Evolutionary conservation across 2,797 vertebrate genomes (phyloP), one percentile per base, ranked within the genome.

Genomic region (Melanogrammus aeglefinus): DNA sequence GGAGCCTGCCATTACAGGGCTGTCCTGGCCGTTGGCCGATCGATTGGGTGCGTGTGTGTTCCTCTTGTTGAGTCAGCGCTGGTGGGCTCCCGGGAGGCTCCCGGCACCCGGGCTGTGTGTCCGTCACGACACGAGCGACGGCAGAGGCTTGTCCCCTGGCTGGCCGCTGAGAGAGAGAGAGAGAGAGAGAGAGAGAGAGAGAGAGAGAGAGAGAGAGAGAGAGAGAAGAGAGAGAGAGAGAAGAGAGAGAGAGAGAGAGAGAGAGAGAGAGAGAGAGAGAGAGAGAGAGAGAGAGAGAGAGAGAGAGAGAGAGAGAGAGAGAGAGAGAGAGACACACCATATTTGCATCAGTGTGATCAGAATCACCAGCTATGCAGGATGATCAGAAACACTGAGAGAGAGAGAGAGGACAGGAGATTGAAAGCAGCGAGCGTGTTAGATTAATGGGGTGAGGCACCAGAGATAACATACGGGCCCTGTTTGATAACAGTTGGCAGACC

Each of bases 61-160:
- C 12, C 12, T 57, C 47, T 18, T 84, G 88, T 76, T 51, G 86
- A 90, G 81, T 92, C 89, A 90, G 91, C 90, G 81, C 38, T 85
- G 71, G 81, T 33, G 16, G 87, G 76, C 74, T 81, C 86, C 75
- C 76, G 16, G 38, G 84, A 51, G 84, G 77, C 85, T 85, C 66
- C 69, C 81, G 66, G 80, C 44, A 72, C n/a, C 78, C 86, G 35
- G 14, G 72, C 44, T 73, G 35, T 78, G 73, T 76, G 87, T 91
- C 86, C 81, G 84, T 91, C 88, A 90, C 38, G 33, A 76, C 57
- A 66, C 76, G 76, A 87, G 84, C 72, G 80, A 86, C 84, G 79
- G 82, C 78, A 57, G 44, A 24, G 6, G 21, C 74, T 85, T 88
- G 86, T 88, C 86, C 81, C 31, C 39, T 79, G 71, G 41, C 66